These are phyloP conservation scores for Tympanoctomys barrerae DNA, from an alignment of 2,797 vertebrate species.

Conservation along the genomic window DNA sequence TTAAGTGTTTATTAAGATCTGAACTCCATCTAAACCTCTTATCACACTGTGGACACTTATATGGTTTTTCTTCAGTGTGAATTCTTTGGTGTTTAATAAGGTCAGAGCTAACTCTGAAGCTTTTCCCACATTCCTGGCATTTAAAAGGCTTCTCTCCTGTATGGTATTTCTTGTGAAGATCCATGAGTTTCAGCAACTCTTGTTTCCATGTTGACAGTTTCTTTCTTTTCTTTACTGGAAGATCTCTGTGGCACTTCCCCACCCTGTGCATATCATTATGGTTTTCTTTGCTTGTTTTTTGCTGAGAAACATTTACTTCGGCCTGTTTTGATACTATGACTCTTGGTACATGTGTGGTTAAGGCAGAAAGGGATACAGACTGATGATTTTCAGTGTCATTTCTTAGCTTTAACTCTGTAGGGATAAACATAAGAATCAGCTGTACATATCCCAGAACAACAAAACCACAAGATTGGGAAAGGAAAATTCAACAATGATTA, in stretches of 20 bases:
- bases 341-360: slow-evolving; percentile 54
- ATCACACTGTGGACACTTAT: slow-evolving; percentile 79
- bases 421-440: slow-evolving; percentile 70
- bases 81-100: slow-evolving; percentile 82
- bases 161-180: slow-evolving; percentile 70
- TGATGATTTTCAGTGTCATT: slow-evolving; percentile 66
- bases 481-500: neutral
- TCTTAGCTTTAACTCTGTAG: slow-evolving; percentile 66
- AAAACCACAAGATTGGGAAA: neutral
- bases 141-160: slow-evolving; percentile 78
- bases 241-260: slow-evolving; percentile 60
- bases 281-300: slow-evolving; percentile 73
- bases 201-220: slow-evolving; percentile 78
- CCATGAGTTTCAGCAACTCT: slow-evolving; percentile 80
- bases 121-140: slow-evolving; percentile 81
- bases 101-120: slow-evolving; percentile 82
- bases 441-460: slow-evolving; percentile 31
- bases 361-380: slow-evolving; percentile 43
- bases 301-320: slow-evolving; percentile 57
- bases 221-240: slow-evolving; percentile 72
- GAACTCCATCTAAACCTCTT: slow-evolving; percentile 85
- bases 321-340: slow-evolving; percentile 36
- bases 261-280: slow-evolving; percentile 38
- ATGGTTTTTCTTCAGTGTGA: slow-evolving; percentile 78
- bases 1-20: slow-evolving; percentile 84